phyloP scores from a whole-genome alignment of 2,888 invertebrate genomes.

The Sycophila texana region DNA sequence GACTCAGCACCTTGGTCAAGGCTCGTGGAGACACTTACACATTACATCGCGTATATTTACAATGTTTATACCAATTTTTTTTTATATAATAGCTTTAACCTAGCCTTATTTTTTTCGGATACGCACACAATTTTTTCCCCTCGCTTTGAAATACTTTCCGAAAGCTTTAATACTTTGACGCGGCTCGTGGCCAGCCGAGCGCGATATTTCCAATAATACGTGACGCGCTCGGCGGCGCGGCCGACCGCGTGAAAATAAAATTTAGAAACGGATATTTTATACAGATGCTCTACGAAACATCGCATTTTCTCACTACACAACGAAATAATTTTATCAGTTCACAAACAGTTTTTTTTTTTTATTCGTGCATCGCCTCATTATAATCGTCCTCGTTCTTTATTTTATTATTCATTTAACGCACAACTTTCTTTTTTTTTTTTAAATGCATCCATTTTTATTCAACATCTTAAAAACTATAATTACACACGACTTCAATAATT shows the following conservation, averaged over 20 bases:
- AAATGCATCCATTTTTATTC: slow-evolving; percentile 31
- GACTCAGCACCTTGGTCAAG: slow-evolving; percentile 55
- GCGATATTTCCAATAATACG: slow-evolving; percentile 18
- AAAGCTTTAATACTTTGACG: slow-evolving; percentile 42
- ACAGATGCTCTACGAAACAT: background rate
- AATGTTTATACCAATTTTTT: slow-evolving; percentile 24
- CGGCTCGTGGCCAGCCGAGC: slow-evolving; percentile 9
- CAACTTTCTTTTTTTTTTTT: slow-evolving; percentile 2
- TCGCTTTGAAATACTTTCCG: slow-evolving; percentile 44
- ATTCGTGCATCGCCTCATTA: too few relatives aligned
- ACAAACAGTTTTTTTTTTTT: slow-evolving; percentile 18
- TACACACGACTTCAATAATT: slow-evolving; percentile 51
- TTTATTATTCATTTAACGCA: too few relatives aligned
- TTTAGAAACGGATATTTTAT: slow-evolving; percentile 21
- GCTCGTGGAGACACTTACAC: slow-evolving; percentile 52
- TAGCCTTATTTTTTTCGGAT: background rate
- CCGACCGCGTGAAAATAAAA: background rate
- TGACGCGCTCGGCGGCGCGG: background rate
- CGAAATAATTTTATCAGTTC: slow-evolving; percentile 40
- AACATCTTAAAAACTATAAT: slow-evolving; percentile 55
- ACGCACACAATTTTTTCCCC: slow-evolving; percentile 29
- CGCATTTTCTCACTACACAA: background rate
- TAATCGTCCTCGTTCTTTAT: too few relatives aligned
- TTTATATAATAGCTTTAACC: slow-evolving; percentile 28
- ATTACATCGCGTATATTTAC: slow-evolving; percentile 47